Evolutionary conservation across 2,888 invertebrate species (phyloP).

Genomic region (Leucophenga montana): DNA sequence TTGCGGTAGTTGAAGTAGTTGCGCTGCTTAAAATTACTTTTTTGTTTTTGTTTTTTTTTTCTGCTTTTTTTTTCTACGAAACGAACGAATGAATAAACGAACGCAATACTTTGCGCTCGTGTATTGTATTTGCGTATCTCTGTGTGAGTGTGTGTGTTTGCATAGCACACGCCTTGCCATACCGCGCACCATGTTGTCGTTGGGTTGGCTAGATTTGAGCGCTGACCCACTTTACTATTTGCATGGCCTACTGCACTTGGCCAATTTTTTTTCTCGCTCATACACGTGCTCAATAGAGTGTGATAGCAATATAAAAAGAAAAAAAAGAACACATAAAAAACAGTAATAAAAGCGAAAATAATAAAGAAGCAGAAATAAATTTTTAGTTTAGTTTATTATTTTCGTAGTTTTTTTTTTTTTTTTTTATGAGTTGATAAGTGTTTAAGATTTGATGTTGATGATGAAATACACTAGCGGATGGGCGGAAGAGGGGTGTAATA

Average conservation of each 20-base stretch:
- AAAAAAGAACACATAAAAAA: slow-evolving; percentile 21
- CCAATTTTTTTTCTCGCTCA: slow-evolving; percentile 72
- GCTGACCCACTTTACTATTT: slow-evolving; percentile 71
- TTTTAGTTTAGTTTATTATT: background rate
- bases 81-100: background rate
- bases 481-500: background rate
- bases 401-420: slow-evolving; percentile 1
- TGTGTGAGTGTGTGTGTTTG: slow-evolving; percentile 29
- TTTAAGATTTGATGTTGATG: background rate
- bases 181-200: slow-evolving; percentile 22
- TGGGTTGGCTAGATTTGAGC: slow-evolving; percentile 35
- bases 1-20: slow-evolving; percentile 45
- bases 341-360: slow-evolving; percentile 19
- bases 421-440: slow-evolving; percentile 2
- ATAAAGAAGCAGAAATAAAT: slow-evolving; percentile 27
- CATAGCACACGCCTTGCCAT: slow-evolving; percentile 7
- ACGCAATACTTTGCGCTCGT: background rate
- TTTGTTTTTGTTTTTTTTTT: slow-evolving; percentile 1
- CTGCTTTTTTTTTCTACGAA: background rate
- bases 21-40: background rate
- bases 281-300: slow-evolving; percentile 31
- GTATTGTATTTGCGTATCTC: slow-evolving; percentile 23
- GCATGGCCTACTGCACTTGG: slow-evolving; percentile 74
- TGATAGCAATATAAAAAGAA: slow-evolving; percentile 29
- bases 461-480: background rate